Conservation (phyloP, 2,797 vertebrate species). For the Gymnodraco acuticeps region DNA sequence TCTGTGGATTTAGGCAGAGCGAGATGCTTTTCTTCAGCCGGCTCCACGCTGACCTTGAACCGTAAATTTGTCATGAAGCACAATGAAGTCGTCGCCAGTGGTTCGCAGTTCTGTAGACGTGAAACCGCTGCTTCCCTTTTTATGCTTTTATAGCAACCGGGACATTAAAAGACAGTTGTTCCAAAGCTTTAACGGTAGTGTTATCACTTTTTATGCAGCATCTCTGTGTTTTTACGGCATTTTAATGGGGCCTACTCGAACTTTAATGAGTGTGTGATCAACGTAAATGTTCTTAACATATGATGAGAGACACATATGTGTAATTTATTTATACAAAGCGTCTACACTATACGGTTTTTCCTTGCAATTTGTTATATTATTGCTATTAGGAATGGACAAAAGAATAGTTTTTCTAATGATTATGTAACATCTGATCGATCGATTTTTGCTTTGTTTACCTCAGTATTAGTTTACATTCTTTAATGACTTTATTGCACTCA, state of each 20-base stretch:
- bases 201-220: constrained; percentile 38
- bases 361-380: neutral
- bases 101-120: constrained; percentile 27
- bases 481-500: no score
- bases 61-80: constrained; percentile 58
- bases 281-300: constrained; percentile 35
- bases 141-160: constrained; percentile 2
- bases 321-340: neutral
- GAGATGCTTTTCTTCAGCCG: constrained; percentile 18
- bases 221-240: constrained; percentile 44
- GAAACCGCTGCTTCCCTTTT: constrained; percentile 38
- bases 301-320: constrained; percentile 5
- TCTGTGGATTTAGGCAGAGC: constrained; percentile 41
- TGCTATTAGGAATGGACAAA: neutral
- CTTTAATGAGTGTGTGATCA: constrained; percentile 39
- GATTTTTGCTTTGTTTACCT: neutral
- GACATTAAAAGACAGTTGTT: constrained; percentile 24
- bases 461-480: neutral
- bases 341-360: neutral
- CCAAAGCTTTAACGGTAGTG: constrained; percentile 1
- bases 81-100: constrained; percentile 43
- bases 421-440: neutral
- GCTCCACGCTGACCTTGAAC: constrained; percentile 49
- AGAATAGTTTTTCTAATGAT: no score
- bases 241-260: constrained; percentile 38